These are phyloP conservation scores for Protosalanx chinensis DNA, from an alignment of 2,797 vertebrate species.

Conservation along the genomic window DNA sequence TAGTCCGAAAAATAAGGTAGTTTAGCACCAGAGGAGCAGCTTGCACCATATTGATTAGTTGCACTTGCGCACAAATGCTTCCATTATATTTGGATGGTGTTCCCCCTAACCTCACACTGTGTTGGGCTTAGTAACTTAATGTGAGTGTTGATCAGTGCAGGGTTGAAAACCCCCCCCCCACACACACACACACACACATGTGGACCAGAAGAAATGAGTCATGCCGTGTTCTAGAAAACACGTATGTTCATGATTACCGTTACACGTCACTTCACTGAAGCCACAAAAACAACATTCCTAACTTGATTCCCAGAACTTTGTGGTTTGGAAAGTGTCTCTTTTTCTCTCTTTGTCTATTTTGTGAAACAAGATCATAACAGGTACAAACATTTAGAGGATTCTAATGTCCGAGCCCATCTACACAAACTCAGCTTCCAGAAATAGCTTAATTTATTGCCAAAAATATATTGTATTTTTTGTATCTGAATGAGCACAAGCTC, in stretches of 20 bases:
- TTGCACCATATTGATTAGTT: too few species aligned
- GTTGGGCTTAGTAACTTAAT: too few species aligned
- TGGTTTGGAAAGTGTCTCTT: slow-evolving; percentile 28
- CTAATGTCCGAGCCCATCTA: background rate
- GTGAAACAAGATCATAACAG: too few species aligned
- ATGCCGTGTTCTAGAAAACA: background rate
- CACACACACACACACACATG: too few species aligned
- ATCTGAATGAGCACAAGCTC: background rate
- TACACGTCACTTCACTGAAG: slow-evolving; percentile 20
- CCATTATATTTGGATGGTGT: too few species aligned
- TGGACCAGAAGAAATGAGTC: slow-evolving; percentile 15
- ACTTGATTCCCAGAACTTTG: slow-evolving; percentile 19
- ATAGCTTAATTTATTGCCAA: background rate
- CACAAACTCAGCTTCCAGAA: background rate
- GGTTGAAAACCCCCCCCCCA: too few species aligned
- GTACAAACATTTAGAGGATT: too few species aligned
- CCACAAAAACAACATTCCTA: slow-evolving; percentile 24
- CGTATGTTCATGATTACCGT: slow-evolving; percentile 28
- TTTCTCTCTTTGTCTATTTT: slow-evolving; percentile 1
- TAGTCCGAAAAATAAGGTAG: too few species aligned
- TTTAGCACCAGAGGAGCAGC: too few species aligned
- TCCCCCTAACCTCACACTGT: too few species aligned
- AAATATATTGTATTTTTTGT: background rate
- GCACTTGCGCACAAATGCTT: too few species aligned
- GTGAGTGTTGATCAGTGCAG: too few species aligned